Conservation (phyloP, 2,797 vertebrate genomes). For the Falco columbarius region DNA sequence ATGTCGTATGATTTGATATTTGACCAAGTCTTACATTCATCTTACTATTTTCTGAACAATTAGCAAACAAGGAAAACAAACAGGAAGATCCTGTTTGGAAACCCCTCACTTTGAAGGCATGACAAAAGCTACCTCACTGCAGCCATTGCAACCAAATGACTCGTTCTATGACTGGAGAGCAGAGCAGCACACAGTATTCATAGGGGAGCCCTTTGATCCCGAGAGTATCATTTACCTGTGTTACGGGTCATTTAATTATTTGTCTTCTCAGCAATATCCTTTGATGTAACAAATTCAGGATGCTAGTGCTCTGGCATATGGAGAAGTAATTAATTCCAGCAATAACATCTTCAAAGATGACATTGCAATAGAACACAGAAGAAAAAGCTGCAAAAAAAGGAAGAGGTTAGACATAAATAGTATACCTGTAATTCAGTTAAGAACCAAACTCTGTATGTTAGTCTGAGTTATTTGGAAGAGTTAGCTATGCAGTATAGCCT, state of each 20-base stretch:
- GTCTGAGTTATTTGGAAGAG: not conserved
- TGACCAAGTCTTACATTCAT: not conserved
- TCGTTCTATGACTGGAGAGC: not conserved
- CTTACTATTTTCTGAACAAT: not conserved
- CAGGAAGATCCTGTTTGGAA: constrained; percentile 61
- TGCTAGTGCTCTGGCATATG: not conserved
- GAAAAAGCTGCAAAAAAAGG: not conserved
- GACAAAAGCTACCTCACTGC: not conserved
- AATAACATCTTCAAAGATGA: not conserved
- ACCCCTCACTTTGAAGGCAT: constrained; percentile 32
- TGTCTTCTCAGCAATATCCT: constrained; percentile 29
- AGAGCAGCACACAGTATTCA: not conserved
- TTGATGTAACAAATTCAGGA: constrained; percentile 63
- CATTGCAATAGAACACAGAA: not conserved
- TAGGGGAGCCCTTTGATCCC: constrained; percentile 53
- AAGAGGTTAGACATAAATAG: not conserved
- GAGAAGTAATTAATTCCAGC: constrained; percentile 30
- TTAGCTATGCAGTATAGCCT: not conserved
- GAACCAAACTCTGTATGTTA: not conserved
- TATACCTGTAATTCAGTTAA: not conserved
- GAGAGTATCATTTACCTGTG: constrained; percentile 42
- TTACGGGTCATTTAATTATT: constrained; percentile 64
- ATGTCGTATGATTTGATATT: not conserved
- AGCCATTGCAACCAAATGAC: not conserved
- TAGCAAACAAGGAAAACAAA: constrained; percentile 42